Conservation (phyloP, 2,888 invertebrate genomes). For the Diaprepes abbreviatus region DNA sequence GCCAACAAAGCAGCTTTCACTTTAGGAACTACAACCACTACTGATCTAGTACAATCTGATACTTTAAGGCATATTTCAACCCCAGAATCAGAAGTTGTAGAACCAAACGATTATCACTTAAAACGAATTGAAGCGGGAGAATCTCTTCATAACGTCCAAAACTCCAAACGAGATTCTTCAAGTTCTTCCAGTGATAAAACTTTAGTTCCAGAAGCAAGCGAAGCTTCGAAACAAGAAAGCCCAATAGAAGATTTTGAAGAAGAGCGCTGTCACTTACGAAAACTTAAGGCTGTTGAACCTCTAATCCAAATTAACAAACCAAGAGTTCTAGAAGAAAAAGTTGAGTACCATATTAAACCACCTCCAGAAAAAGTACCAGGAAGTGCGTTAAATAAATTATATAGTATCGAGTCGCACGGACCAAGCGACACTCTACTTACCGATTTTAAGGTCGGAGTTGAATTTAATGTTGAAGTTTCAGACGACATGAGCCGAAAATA, state of each 20-base stretch:
- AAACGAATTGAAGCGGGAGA: slow-evolving; percentile 56
- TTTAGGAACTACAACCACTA: slow-evolving; percentile 49
- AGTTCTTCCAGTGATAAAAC: slow-evolving; percentile 43
- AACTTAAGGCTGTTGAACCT: slow-evolving; percentile 58
- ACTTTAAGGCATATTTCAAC: slow-evolving; percentile 54
- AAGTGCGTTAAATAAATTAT: slow-evolving; percentile 59
- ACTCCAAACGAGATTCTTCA: slow-evolving; percentile 49
- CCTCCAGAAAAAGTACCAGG: slow-evolving; percentile 57
- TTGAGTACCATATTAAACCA: slow-evolving; percentile 56
- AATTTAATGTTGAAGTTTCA: slow-evolving; percentile 61
- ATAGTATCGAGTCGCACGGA: slow-evolving; percentile 57
- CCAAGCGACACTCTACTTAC: slow-evolving; percentile 56
- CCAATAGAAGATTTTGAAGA: slow-evolving; percentile 29
- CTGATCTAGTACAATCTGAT: slow-evolving; percentile 51
- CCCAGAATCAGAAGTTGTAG: slow-evolving; percentile 54
- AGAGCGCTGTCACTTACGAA: slow-evolving; percentile 49
- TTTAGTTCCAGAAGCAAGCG: slow-evolving; percentile 37
- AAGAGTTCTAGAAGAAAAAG: slow-evolving; percentile 56
- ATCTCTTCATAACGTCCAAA: slow-evolving; percentile 55
- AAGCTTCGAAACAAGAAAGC: slow-evolving; percentile 23
- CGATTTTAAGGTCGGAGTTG: slow-evolving; percentile 60
- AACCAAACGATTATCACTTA: slow-evolving; percentile 50
- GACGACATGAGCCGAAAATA: slow-evolving; percentile 64
- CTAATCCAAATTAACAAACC: slow-evolving; percentile 57
- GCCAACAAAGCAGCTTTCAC: slow-evolving; percentile 37